These are phyloP conservation scores for Elephas maximus DNA, from an alignment of 2,113 vertebrate genomes.

Conservation along the genomic window DNA sequence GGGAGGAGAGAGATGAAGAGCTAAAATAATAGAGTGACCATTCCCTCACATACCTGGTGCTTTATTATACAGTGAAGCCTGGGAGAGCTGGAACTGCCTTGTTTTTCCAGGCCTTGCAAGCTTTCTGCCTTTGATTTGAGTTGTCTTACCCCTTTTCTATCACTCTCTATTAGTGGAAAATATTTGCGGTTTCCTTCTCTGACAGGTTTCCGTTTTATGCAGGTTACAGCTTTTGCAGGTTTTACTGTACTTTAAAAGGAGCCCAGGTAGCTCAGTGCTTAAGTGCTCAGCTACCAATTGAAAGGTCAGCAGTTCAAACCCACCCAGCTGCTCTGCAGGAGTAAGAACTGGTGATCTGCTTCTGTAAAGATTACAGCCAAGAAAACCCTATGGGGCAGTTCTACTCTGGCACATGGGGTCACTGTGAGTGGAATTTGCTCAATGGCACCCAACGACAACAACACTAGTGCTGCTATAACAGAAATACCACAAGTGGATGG, in stretches of 20 bases:
- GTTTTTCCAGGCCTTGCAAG: neutral
- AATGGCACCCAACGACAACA: neutral
- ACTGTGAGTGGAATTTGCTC: neutral
- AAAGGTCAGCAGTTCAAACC: neutral
- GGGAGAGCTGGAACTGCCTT: no score
- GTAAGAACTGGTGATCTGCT: neutral
- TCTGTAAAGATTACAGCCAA: neutral
- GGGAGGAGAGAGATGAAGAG: neutral
- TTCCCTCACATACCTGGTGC: rapidly evolving
- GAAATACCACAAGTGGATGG: no score
- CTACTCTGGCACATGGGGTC: neutral
- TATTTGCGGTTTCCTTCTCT: no score
- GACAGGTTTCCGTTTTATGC: neutral
- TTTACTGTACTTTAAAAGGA: neutral
- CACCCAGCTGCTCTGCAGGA: neutral
- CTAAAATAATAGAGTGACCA: neutral
- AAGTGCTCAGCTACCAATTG: neutral
- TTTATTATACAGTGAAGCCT: rapidly evolving
- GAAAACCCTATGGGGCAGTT: neutral
- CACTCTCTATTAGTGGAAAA: no score
- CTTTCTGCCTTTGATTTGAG: neutral
- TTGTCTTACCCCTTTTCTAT: no score
- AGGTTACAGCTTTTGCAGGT: neutral
- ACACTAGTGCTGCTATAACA: no score
- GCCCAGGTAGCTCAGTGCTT: neutral